Evolutionary conservation across 1,140 invertebrate species (phyloP), one percentile per base, ranked within the genome.

Genomic region (Anastatus disparis): DNA sequence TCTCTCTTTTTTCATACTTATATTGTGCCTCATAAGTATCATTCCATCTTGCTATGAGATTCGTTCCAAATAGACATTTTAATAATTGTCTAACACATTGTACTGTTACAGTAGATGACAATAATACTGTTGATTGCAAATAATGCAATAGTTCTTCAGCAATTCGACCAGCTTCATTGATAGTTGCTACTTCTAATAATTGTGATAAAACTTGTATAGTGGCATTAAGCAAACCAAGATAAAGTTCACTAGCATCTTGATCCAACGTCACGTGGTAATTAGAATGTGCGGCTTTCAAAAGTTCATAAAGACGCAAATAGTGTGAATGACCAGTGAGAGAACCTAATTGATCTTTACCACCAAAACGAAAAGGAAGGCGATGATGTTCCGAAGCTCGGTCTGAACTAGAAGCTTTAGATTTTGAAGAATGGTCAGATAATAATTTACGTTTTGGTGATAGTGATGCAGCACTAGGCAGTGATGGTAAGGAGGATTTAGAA

Each of bases 201-300:
- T 94, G 89, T 0, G 92, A 89, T 3, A 97, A 78, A 38, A 90
- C 88, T 52, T 90, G 85, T 8, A 97, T 80, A 15, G 87, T 84
- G 12, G 89, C 89, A 67, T 89, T 87, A 22, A 97, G 81, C 35
- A 96, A 84, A 29, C 87, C 87, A 48, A 92, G 84, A 80, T 96
- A 94, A 81, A 92, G 92, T 77, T 95, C 91, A 71, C 90, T 91
- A 3, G 88, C 88, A 70, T 88, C 88, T 20, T 89, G 83, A 62
- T 95, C 93, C 42, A 95, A 81, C 4, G 92, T 94, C 59, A 92
- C 91, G 85, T 93, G 93, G 81, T 95, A 95, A 87, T 94, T 95
- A 1, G 89, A 89, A 82, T 94, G 93, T 6, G 93, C 90, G 69
- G 90, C 90, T 78, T 89, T 91, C 10, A 95, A 78, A 20, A 90